Conservation (phyloP, 1,140 invertebrate genomes). For the Rhopalosiphum padi region DNA sequence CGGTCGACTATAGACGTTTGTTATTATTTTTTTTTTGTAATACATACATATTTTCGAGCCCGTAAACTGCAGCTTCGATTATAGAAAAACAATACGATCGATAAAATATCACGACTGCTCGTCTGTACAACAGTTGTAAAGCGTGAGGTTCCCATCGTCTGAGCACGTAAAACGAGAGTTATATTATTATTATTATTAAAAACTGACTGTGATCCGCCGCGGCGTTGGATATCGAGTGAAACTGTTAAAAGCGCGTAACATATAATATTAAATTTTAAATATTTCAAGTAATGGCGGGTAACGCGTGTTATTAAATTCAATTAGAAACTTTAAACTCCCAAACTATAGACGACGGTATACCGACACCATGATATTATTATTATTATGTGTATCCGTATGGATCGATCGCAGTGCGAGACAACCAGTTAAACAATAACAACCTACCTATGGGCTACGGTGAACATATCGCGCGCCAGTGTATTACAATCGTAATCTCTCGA, state of each 20-base stretch:
- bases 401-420: not conserved
- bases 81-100: constrained; percentile 5
- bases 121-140: not conserved
- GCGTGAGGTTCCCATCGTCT: not conserved
- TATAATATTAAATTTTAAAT: not conserved
- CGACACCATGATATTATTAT: not conserved
- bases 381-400: not conserved
- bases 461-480: not conserved
- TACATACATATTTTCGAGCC: not conserved
- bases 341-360: not conserved
- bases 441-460: not conserved
- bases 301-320: not conserved
- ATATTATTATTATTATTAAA: not conserved
- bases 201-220: not conserved
- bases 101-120: not conserved
- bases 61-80: not conserved
- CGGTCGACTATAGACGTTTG: not conserved
- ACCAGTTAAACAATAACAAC: not conserved
- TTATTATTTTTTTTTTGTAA: not conserved
- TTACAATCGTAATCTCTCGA: not conserved
- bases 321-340: not conserved
- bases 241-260: not conserved
- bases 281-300: not conserved
- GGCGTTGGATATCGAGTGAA: not conserved
- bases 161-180: not conserved